A percentile compares a stretch with the other conserved stretches of the same genome.
These are phyloP conservation scores for Psittacula echo DNA, from an alignment of 2,797 vertebrate genomes.

Conservation along the genomic window DNA sequence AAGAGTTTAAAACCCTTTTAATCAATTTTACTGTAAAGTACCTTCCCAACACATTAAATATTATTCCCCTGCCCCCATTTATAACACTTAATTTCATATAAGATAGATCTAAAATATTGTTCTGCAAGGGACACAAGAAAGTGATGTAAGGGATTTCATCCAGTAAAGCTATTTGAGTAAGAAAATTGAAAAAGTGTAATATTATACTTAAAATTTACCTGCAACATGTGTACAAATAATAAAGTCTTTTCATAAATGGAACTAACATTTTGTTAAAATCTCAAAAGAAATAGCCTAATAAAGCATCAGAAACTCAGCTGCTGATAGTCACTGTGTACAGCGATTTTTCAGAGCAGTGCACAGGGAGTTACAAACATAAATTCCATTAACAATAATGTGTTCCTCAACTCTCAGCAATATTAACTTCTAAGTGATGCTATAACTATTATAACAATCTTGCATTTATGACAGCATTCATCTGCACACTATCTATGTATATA, in stretches of 20 bases:
- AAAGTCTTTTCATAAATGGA: conserved; percentile 12
- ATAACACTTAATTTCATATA: background rate
- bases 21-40: conserved; percentile 46
- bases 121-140: background rate
- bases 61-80: background rate
- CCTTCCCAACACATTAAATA: conserved; percentile 39
- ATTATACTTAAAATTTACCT: background rate
- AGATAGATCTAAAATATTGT: background rate
- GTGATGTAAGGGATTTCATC: background rate
- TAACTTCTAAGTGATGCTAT: conserved; percentile 69
- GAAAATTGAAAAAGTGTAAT: background rate
- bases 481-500: conserved; percentile 36
- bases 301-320: conserved; percentile 54
- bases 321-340: background rate
- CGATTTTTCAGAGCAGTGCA: conserved; percentile 56
- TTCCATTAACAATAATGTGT: conserved; percentile 64
- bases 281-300: conserved; percentile 53
- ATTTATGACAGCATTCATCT: conserved; percentile 62
- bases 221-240: background rate
- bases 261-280: conserved; percentile 56
- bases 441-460: conserved; percentile 61
- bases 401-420: conserved; percentile 58
- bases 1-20: conserved; percentile 37
- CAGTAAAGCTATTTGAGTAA: background rate
- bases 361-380: conserved; percentile 58